phyloP scores from a whole-genome alignment of 2,888 invertebrate species.

The Synergus gifuensis region DNA sequence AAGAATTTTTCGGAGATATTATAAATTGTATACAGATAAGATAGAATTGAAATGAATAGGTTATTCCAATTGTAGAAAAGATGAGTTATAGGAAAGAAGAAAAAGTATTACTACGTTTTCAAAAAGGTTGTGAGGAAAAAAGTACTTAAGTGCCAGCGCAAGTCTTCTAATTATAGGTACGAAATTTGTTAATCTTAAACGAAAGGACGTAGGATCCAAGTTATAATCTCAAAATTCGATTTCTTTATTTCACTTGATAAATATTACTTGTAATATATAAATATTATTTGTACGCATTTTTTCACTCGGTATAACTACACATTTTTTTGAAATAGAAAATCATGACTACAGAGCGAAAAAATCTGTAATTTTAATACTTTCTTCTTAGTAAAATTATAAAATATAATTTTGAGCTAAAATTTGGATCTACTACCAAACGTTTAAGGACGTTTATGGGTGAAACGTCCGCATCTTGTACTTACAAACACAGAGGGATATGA shows the following conservation, averaged over 20 bases:
- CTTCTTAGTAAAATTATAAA: too few relatives aligned
- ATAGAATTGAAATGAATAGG: conserved; percentile 22
- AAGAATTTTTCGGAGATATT: conserved; percentile 27
- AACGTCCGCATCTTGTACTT: conserved; percentile 19
- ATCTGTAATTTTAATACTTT: too few relatives aligned
- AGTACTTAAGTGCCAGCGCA: conserved; percentile 41
- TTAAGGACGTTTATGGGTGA: not conserved
- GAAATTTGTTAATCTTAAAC: conserved; percentile 29
- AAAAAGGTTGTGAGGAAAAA: conserved; percentile 39
- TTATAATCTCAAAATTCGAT: too few relatives aligned
- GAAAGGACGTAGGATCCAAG: not conserved
- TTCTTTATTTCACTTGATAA: too few relatives aligned
- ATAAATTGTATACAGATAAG: conserved; percentile 7
- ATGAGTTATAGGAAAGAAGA: not conserved
- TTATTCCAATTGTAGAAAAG: conserved; percentile 10
- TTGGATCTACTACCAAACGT: too few relatives aligned
- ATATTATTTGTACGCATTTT: too few relatives aligned
- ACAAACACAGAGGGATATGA: conserved; percentile 30
- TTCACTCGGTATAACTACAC: too few relatives aligned
- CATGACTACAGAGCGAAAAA: too few relatives aligned
- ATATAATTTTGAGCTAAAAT: too few relatives aligned
- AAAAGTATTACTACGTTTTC: conserved; percentile 38
- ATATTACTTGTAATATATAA: too few relatives aligned
- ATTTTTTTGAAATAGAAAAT: too few relatives aligned
- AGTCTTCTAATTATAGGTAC: conserved; percentile 30